These are phyloP conservation scores for Scaptodrosophila latifasciaeformis DNA, from an alignment of 2,888 invertebrate genomes.

Conservation along the genomic window DNA sequence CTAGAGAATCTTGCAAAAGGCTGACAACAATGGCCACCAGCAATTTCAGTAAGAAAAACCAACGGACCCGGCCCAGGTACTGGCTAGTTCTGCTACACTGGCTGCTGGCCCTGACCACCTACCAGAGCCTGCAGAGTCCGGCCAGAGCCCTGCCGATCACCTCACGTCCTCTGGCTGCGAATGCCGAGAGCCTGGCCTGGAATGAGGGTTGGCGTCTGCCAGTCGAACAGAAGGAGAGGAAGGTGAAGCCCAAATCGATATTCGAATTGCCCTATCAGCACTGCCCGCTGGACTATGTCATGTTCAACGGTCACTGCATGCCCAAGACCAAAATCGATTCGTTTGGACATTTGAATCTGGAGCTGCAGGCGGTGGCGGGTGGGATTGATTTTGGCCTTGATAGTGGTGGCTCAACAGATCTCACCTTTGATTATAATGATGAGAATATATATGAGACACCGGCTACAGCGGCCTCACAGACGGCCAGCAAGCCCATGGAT, in stretches of 20 bases:
- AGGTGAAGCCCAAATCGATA: conserved; percentile 75
- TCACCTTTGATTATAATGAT: conserved; percentile 66
- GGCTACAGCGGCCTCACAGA: conserved; percentile 6
- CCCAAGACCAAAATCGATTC: conserved; percentile 69
- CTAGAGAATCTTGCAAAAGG: too few relatives aligned
- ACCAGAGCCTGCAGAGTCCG: not conserved
- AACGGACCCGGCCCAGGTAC: conserved; percentile 2
- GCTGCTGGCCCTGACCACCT: conserved; percentile 14
- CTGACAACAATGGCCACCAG: conserved; percentile 6
- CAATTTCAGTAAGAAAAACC: conserved; percentile 1
- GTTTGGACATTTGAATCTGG: conserved; percentile 54
- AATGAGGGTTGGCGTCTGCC: conserved; percentile 73
- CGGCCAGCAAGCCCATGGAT: conserved; percentile 30
- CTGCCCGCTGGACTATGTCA: conserved; percentile 71
- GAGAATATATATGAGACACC: conserved; percentile 31
- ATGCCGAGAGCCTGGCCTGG: conserved; percentile 73
- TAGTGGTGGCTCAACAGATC: conserved; percentile 13
- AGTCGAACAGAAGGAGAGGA: conserved; percentile 70
- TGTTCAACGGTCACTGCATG: conserved; percentile 71
- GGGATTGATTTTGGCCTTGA: conserved; percentile 6
- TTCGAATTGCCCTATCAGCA: conserved; percentile 71
- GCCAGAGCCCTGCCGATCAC: conserved; percentile 71
- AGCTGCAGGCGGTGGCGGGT: conserved; percentile 43
- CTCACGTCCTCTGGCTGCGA: conserved; percentile 74
- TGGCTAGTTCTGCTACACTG: conserved; percentile 15